Evolutionary conservation across 2,888 invertebrate species (phyloP), one percentile per base, ranked within the genome.

Genomic region (Charanyca ferruginea): DNA sequence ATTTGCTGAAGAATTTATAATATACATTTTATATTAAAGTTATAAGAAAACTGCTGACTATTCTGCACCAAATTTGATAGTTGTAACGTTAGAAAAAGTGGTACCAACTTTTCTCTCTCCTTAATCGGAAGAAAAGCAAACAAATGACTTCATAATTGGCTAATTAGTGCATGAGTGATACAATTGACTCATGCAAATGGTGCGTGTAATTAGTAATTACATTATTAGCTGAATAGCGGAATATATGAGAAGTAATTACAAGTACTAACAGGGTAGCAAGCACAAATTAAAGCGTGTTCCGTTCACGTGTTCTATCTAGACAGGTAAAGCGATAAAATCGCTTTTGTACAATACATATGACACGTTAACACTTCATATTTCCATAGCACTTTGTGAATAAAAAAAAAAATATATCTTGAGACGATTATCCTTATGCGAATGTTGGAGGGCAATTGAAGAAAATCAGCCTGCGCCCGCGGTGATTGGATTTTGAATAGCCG

Each of bases 251-350:
- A 54, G 52, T 45, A 69, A 79, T 68, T 61, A 66, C 42, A 52
- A 32, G 42, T 45, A 49, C 18, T 41, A 41, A 73, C 62, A 62
- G 55, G 38, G 22, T 25, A 35, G 52, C 25, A n/a, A 49, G 58
- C 32, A 57, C 54, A 51, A 48, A 73, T 71, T 58, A 54, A 74
- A 79, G 80, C 76, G 68, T 80, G 80, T 23, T 60, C 32, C 18
- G n/a, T 49, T 66, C 77, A 79, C 77, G 77, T 79, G 73, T 42
- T 64, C 22, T 35, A 25, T 32, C 20, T 44, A 8, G 35, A 51
- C 53, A 32, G 62, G 55, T 44, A 52, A 63, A 71, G 53, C 59
- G 62, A 45, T 73, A 51, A 65, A 60, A 68, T 61, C 20, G 42
- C 55, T 60, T 66, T 55, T 64, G 52, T 58, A 57, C 13, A 55